Percentiles rank a stretch among this genome's conserved stretches.
These are phyloP conservation scores for Venustaconcha ellipsiformis DNA, from an alignment of 1,140 invertebrate species.

Conservation along the genomic window DNA sequence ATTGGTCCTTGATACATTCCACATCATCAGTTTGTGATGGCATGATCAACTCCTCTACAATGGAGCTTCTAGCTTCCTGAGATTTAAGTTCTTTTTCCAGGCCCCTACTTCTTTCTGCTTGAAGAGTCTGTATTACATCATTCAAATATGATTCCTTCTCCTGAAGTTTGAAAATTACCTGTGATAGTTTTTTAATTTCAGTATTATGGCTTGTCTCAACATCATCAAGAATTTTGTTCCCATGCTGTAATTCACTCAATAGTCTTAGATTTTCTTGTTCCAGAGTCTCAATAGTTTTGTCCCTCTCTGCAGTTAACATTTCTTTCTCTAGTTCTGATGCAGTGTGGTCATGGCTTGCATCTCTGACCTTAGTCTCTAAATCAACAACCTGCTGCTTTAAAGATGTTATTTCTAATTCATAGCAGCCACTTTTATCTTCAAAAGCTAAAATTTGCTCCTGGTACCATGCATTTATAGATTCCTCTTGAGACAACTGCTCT, in stretches of 20 bases:
- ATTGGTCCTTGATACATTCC: too few species aligned
- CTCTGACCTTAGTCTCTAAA: slow-evolving; percentile 2
- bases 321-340: slow-evolving; percentile 1
- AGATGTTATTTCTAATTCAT: slow-evolving; percentile 21
- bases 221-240: slow-evolving; percentile 1
- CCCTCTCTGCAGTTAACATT: not conserved
- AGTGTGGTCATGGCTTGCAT: not conserved
- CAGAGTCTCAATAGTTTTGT: slow-evolving; percentile 7
- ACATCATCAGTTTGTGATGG: too few species aligned
- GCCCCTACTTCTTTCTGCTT: too few species aligned
- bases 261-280: slow-evolving; percentile 10
- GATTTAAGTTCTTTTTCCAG: too few species aligned
- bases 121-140: too few species aligned
- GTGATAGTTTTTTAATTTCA: not conserved
- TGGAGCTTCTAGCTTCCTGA: too few species aligned
- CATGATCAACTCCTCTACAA: too few species aligned
- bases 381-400: slow-evolving; percentile 29
- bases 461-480: slow-evolving; percentile 15
- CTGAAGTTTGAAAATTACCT: too few species aligned
- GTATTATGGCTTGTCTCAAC: not conserved
- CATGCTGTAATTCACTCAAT: slow-evolving; percentile 10
- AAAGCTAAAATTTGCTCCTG: slow-evolving; percentile 22
- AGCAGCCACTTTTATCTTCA: slow-evolving; percentile 16
- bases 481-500: slow-evolving; percentile 19
- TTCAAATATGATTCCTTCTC: too few species aligned